Evolutionary conservation across 37 sponge, comb jelly and placozoan genomes (phyloP), one percentile per base, ranked within the genome.

Genomic region (Eunapius fragilis): DNA sequence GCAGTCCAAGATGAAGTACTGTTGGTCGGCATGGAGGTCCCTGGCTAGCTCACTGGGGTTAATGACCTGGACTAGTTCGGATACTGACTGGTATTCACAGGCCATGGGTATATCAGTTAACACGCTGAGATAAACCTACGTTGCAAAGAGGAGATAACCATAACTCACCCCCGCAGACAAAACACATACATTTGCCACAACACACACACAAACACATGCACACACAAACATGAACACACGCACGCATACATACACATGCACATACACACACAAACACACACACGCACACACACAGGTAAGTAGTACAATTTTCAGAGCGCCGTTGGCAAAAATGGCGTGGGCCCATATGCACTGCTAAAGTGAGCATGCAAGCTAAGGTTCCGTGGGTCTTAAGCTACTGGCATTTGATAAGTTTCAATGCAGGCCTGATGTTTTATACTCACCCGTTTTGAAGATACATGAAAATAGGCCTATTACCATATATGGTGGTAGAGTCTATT

Each of bases 1-100:
- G 70, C 93, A 93, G 87, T 93, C 93, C 28, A 93, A 37, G 23
- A 92, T 25, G 25, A 93, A 85, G 26, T 17, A 71, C 31, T 80
- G 79, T 71, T 50, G 12, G 9, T 80, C 19, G 0, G 75, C 34
- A 22, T 93, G 86, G 31, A 93, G 75, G 22, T 88, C 74, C 25
- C 70, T 38, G 36, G 89, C 93, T 33, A 92, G 77, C 2, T 86
- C 86, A 85, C 82, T 80, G 6, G 93, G 86, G 22, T 85, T 32
- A 26, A 92, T 85, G 50, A 67, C 45, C 25, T 69, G 41, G 34
- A 84, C 79, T 31, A 25, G 28, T 10, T 33, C 30, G 2, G 71
- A 31, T 37, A 81, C 31, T 28, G 28, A 31, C 68, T 31, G 28
- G n/a, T 48, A 3, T 32, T 48, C 50, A 48, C 17, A 48, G 26